Evolutionary conservation across 2,888 invertebrate species (phyloP), one percentile per base, ranked within the genome.

Genomic region (Tenthredo amoena): DNA sequence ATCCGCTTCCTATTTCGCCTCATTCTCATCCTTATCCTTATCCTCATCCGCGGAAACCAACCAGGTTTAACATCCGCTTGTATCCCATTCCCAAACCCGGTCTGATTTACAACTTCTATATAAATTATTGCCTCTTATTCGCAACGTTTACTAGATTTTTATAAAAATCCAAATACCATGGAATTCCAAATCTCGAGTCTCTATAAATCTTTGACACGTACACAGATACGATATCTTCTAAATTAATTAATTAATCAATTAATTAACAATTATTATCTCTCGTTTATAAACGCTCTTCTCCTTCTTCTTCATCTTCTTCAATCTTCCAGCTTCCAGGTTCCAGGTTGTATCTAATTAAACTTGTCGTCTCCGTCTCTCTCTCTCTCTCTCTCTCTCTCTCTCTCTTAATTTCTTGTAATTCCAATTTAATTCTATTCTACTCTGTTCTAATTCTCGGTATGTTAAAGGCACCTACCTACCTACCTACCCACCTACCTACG

Each of bases 381-480:
- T 50, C 50, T 43, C 9, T 43, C 43, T 43, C 43, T 43, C 43
- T 47, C 47, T 47, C 47, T 47, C 58, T 58, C 21, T 58, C 58
- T 62, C 26, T 10, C 21, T 26, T 62, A 62, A 62, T 62, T 62
- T 62, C 26, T 62, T 62, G 62, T 62, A 62, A 62, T 62, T 62
- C 62, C 62, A 62, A 62, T 62, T 62, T 62, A 62, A 62, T 62
- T 62, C 62, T 62, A 62, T 62, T 62, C 62, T 26, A 26, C n/a
- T 55, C 55, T 55, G 55, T 55, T n/a, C 55, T 55, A 55, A 55
- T 55, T 55, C 55, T 55, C n/a, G 55, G 55, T 55, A 55, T 55
- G 55, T 55, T 55, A n/a, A 55, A n/a, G 55, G 55, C 7, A 47
- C 12, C 47, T 12, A 47, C 40, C 5, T 50, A 50, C 18, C 47